phyloP scores from a whole-genome alignment of 2,797 vertebrate species.

The Pseudochaenichthys georgianus region DNA sequence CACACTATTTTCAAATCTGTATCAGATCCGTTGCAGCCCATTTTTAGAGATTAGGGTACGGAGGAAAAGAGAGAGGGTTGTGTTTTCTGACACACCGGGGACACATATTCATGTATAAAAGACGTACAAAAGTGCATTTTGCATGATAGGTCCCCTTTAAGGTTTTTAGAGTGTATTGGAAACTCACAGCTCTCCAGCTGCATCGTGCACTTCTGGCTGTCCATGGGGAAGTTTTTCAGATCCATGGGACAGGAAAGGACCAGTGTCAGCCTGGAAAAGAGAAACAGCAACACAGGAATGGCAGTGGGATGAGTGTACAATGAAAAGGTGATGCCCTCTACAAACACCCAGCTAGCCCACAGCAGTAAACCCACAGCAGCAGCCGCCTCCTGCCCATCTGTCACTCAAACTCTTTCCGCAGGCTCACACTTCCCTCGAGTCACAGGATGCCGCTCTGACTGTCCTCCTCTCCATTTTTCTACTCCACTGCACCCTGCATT shows the following conservation, averaged over 20 bases:
- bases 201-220: conserved; percentile 95
- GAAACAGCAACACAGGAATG: conserved; percentile 13
- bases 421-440: conserved; percentile 32
- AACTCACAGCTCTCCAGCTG: conserved; percentile 97
- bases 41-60: too few relatives aligned
- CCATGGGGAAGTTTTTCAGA: conserved; percentile 98
- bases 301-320: conserved; percentile 14
- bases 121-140: too few relatives aligned
- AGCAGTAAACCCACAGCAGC: conserved; percentile 12
- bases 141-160: background rate
- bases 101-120: too few relatives aligned
- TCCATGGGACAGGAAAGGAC: conserved; percentile 97
- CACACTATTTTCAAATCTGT: too few relatives aligned
- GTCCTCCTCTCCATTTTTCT: conserved; percentile 29
- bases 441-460: conserved; percentile 41
- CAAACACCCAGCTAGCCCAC: conserved; percentile 6
- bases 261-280: conserved; percentile 88
- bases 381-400: conserved; percentile 9
- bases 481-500: conserved; percentile 1
- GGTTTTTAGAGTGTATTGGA: background rate
- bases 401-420: conserved; percentile 44
- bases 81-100: too few relatives aligned
- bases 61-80: too few relatives aligned
- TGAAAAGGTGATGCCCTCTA: conserved; percentile 22
- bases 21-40: too few relatives aligned